Conservation (phyloP, 2,888 invertebrate species). For the Lasioglossum marginatum region DNA sequence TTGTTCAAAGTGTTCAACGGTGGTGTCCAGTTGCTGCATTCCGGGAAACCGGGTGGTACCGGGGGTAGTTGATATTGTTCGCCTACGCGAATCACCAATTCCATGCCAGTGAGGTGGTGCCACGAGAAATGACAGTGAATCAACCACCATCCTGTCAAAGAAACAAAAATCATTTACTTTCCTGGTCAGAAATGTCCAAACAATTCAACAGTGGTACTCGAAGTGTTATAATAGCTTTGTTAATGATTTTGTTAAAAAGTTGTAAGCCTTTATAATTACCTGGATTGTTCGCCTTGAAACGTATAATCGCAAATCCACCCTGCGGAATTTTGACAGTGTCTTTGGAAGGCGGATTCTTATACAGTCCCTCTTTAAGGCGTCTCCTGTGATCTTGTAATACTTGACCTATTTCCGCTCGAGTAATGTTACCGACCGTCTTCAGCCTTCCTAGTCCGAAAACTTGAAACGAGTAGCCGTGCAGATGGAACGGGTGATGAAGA, state of each 20-base stretch:
- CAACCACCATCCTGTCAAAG: constrained; percentile 77
- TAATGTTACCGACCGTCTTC: constrained; percentile 18
- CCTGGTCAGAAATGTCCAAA: neutral
- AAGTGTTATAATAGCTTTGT: neutral
- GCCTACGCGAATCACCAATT: constrained; percentile 74
- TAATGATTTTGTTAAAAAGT: neutral
- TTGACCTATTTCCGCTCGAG: constrained; percentile 47
- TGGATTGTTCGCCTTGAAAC: constrained; percentile 85
- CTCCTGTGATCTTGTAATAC: constrained; percentile 78
- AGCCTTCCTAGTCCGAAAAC: constrained; percentile 79
- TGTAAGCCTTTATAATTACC: constrained; percentile 73
- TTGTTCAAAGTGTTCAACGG: constrained; percentile 7
- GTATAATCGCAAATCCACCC: constrained; percentile 84
- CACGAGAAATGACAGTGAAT: constrained; percentile 79
- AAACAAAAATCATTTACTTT: neutral
- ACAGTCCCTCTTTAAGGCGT: constrained; percentile 80
- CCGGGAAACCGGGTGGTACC: constrained; percentile 64
- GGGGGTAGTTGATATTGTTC: constrained; percentile 68
- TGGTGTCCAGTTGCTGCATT: constrained; percentile 54
- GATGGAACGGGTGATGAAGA: constrained; percentile 83
- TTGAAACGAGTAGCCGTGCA: constrained; percentile 83
- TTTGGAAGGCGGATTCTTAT: constrained; percentile 82
- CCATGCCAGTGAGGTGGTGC: constrained; percentile 77
- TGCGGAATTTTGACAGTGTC: constrained; percentile 85
- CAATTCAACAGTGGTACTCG: neutral